Percentiles rank a stretch among this genome's conserved stretches.
phyloP scores from a whole-genome alignment of 2,888 invertebrate genomes.

The Oscheius sp. region DNA sequence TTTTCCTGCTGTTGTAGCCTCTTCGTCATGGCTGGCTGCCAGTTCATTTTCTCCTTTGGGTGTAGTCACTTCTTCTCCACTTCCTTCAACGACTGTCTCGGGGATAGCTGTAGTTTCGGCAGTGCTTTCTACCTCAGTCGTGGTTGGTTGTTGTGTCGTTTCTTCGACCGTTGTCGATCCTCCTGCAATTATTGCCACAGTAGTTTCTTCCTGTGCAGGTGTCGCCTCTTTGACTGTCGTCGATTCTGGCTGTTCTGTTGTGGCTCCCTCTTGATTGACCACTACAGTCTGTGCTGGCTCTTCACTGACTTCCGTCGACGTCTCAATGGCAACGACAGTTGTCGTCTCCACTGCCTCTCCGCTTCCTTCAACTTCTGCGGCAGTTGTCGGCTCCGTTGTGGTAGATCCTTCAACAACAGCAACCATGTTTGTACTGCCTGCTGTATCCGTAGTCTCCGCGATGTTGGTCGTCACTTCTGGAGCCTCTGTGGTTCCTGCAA shows the following conservation, averaged over 20 bases:
- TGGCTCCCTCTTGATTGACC: constrained; percentile 37
- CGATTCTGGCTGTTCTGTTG: neutral
- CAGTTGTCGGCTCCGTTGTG: constrained; percentile 26
- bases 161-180: neutral
- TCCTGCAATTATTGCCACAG: neutral
- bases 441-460: neutral
- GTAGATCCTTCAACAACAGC: constrained; percentile 14
- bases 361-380: constrained; percentile 33
- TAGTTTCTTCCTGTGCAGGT: constrained; percentile 4
- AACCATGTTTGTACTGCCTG: neutral
- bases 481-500: too few species aligned
- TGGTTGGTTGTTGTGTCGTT: neutral
- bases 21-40: constrained; percentile 1
- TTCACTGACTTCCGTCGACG: neutral
- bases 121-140: neutral
- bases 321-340: too few species aligned
- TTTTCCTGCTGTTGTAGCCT: neutral
- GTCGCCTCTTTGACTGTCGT: constrained; percentile 6
- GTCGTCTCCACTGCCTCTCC: constrained; percentile 26
- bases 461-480: neutral
- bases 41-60: neutral
- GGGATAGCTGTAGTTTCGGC: neutral
- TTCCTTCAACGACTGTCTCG: neutral
- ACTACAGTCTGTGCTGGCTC: constrained; percentile 32
- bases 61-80: constrained; percentile 32